Percentiles rank a stretch among this genome's conserved stretches.
These are phyloP conservation scores for Passerculus sandwichensis DNA, from an alignment of 2,797 vertebrate species.

Conservation along the genomic window DNA sequence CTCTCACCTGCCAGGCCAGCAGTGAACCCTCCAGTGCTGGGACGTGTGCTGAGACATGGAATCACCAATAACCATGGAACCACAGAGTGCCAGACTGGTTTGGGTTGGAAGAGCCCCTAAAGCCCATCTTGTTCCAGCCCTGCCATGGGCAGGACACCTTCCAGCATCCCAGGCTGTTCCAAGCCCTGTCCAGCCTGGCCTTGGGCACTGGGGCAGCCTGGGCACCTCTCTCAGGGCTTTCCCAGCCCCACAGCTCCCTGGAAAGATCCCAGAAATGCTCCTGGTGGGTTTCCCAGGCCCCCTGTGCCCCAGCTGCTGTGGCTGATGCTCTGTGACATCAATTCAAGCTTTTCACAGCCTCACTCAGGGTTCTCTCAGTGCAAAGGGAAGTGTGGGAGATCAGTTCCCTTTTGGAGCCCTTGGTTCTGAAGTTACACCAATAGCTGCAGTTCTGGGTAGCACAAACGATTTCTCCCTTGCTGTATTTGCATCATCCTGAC, in stretches of 20 bases:
- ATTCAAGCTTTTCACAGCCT: background rate
- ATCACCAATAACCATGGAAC: accelerated
- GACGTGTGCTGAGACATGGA: background rate
- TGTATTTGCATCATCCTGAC: background rate
- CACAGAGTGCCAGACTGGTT: background rate
- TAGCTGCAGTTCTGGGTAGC: background rate
- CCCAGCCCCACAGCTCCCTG: background rate
- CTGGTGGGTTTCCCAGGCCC: background rate
- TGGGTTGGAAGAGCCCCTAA: background rate
- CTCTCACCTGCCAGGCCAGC: background rate
- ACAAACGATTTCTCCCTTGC: background rate
- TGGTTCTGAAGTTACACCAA: background rate
- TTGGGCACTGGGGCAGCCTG: background rate
- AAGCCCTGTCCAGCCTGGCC: accelerated
- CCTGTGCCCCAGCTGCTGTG: background rate
- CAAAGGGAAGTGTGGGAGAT: background rate
- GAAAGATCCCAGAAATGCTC: background rate
- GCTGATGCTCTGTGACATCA: background rate
- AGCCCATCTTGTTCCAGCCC: background rate
- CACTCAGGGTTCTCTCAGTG: background rate
- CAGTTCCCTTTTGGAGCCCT: background rate
- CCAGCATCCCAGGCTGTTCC: accelerated
- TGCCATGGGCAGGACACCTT: background rate
- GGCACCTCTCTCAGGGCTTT: background rate
- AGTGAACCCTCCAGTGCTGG: background rate